These are phyloP conservation scores for Leptinotarsa rubiginosa DNA, from an alignment of 2,888 invertebrate genomes.

Conservation along the genomic window DNA sequence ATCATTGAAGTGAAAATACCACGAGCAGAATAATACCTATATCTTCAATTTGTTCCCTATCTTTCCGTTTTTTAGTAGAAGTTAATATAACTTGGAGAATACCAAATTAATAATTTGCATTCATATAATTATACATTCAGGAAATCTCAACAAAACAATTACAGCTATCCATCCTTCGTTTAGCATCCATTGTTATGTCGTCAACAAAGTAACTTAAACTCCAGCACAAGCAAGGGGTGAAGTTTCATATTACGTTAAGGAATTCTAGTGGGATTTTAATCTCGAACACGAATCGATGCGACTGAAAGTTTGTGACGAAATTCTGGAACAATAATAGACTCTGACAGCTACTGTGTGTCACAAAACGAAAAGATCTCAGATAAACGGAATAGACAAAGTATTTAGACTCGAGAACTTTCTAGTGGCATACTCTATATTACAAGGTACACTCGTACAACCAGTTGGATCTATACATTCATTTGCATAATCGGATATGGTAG, in stretches of 20 bases:
- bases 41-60: too few species aligned
- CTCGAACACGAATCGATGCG: neutral
- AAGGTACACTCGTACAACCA: slow-evolving; percentile 23
- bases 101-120: too few species aligned
- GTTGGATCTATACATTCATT: slow-evolving; percentile 28
- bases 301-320: neutral
- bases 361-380: neutral
- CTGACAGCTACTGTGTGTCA: neutral
- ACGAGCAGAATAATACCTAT: too few species aligned
- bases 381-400: slow-evolving; percentile 4
- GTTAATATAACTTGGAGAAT: too few species aligned
- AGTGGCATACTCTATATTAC: slow-evolving; percentile 6
- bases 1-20: too few species aligned
- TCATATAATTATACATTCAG: neutral
- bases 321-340: neutral
- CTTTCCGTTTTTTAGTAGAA: too few species aligned
- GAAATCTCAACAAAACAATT: neutral
- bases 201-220: neutral
- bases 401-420: slow-evolving; percentile 23
- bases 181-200: neutral
- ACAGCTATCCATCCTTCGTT: neutral
- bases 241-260: neutral
- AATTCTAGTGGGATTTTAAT: neutral
- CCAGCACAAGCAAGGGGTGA: neutral
- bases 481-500: slow-evolving; percentile 32